Evolutionary conservation across 2,113 vertebrate species (phyloP).

Genomic region (Melanocharis versteri): DNA sequence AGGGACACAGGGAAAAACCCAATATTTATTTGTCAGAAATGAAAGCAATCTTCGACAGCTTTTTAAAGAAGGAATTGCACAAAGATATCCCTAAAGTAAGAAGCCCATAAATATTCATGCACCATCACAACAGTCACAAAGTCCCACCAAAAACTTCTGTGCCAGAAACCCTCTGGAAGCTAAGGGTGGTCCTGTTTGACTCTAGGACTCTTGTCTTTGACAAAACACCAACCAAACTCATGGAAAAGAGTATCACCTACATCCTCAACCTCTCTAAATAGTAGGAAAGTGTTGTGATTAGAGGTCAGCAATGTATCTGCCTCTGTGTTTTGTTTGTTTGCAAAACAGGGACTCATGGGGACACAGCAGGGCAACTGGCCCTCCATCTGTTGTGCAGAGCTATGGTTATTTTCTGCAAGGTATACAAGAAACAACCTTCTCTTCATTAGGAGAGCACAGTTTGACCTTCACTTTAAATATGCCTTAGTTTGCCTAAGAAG

Average conservation of each 20-base stretch:
- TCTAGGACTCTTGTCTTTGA: background rate
- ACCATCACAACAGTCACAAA: background rate
- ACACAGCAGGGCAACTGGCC: slow-evolving; percentile 10
- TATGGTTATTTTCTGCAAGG: background rate
- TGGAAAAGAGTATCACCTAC: background rate
- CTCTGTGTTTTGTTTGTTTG: background rate
- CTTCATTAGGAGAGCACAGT: background rate
- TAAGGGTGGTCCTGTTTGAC: background rate
- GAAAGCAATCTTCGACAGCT: background rate
- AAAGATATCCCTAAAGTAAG: background rate
- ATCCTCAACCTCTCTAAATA: background rate
- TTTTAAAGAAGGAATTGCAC: background rate
- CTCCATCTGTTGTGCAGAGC: slow-evolving; percentile 34
- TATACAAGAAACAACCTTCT: slow-evolving; percentile 8
- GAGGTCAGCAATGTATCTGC: background rate
- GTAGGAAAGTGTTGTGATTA: background rate
- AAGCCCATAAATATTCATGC: background rate
- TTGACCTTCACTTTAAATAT: background rate
- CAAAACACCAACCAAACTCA: background rate
- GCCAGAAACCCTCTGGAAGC: background rate
- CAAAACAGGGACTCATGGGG: background rate
- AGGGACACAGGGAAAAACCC: background rate
- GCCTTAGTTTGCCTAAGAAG: background rate
- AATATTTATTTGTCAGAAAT: background rate
- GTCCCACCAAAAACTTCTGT: background rate